Evolutionary conservation across 2,888 invertebrate species (phyloP).

Genomic region (Galeruca laticollis): DNA sequence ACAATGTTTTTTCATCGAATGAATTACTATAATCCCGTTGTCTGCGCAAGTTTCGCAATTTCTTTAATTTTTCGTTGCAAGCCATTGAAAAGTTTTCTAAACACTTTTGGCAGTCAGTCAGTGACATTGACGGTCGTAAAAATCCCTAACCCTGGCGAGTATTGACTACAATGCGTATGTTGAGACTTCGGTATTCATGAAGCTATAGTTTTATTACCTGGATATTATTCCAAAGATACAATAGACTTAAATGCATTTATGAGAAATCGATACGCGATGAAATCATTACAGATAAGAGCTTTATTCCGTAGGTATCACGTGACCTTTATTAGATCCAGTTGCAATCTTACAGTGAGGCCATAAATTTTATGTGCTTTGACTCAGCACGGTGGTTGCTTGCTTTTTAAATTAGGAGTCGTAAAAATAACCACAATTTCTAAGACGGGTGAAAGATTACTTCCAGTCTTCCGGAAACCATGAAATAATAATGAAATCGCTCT

Average conservation of each 20-base stretch:
- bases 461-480: constrained; percentile 34
- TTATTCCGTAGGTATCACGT: constrained; percentile 47
- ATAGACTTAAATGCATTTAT: constrained; percentile 44
- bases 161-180: constrained; percentile 32
- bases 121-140: constrained; percentile 28
- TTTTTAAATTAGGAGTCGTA: constrained; percentile 55
- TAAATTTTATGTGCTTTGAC: constrained; percentile 55
- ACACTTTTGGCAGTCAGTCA: constrained; percentile 13
- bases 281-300: constrained; percentile 52
- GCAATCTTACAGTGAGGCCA: constrained; percentile 51
- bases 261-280: constrained; percentile 52
- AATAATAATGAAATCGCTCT: constrained; percentile 42
- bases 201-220: constrained; percentile 30
- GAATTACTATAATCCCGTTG: background rate
- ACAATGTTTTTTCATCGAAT: too few relatives aligned
- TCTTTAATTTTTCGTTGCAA: background rate
- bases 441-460: constrained; percentile 45
- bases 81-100: constrained; percentile 6
- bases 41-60: background rate
- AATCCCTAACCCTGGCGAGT: constrained; percentile 30
- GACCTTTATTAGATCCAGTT: constrained; percentile 55
- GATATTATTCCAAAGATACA: constrained; percentile 38
- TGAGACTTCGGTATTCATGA: constrained; percentile 32
- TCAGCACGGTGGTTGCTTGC: constrained; percentile 54
- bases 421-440: constrained; percentile 53